A percentile compares a stretch with the other conserved stretches of the same genome.
These are phyloP conservation scores for Gasterosteus aculeatus DNA, from an alignment of 2,113 vertebrate genomes.

Conservation along the genomic window DNA sequence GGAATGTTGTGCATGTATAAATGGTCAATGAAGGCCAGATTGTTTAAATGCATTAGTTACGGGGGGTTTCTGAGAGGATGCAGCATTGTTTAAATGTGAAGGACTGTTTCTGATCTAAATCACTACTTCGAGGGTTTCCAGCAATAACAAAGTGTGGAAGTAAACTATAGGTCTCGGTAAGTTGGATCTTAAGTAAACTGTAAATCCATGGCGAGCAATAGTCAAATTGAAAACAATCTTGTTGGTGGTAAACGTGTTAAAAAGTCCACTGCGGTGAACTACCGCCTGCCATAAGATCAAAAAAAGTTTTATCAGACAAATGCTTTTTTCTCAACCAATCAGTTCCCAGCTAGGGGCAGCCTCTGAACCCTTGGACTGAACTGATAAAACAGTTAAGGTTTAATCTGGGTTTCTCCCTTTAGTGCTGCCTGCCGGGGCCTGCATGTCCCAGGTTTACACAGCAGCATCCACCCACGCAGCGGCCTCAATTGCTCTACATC, in stretches of 20 bases:
- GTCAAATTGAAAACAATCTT: neutral
- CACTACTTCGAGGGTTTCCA: neutral
- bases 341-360: constrained; percentile 15
- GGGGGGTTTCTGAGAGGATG: neutral
- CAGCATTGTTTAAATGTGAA: neutral
- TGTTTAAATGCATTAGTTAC: neutral
- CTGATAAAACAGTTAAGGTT: constrained; percentile 63
- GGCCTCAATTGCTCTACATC: neutral
- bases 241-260: neutral
- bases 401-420: constrained; percentile 47
- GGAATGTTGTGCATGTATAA: neutral
- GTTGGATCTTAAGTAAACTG: neutral
- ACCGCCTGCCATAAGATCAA: neutral
- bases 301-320: neutral
- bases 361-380: constrained; percentile 65
- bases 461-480: constrained; percentile 2
- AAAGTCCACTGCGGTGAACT: neutral
- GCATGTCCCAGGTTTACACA: constrained; percentile 40
- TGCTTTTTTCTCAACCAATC: neutral
- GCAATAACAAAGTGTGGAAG: neutral
- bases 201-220: neutral
- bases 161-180: neutral
- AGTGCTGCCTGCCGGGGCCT: constrained; percentile 37
- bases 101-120: neutral
- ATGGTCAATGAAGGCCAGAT: neutral